phyloP scores from a whole-genome alignment of 2,888 invertebrate species.

The Ramazzottius varieornatus region DNA sequence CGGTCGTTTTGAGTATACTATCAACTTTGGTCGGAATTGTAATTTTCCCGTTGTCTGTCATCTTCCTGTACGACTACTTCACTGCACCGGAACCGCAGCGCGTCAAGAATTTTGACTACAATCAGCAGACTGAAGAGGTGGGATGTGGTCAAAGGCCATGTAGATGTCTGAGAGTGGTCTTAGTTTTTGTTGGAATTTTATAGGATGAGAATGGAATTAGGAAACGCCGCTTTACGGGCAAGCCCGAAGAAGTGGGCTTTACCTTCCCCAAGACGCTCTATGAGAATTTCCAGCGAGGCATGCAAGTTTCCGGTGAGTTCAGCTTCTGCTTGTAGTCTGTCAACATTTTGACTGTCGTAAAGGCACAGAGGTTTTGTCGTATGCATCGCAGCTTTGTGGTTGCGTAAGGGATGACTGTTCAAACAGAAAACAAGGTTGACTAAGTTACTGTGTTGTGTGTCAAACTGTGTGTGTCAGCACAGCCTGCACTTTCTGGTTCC shows the following conservation, averaged over 20 bases:
- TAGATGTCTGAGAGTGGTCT: too few species aligned
- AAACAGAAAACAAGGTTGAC: too few species aligned
- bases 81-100: neutral
- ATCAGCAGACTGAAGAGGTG: neutral
- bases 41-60: neutral
- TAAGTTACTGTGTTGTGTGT: too few species aligned
- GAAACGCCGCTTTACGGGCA: neutral
- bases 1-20: neutral
- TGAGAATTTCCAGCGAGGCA: conserved; percentile 66
- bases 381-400: too few species aligned
- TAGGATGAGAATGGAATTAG: neutral
- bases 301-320: conserved; percentile 59
- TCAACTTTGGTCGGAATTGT: neutral
- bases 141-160: too few species aligned
- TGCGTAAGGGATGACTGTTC: too few species aligned
- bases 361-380: too few species aligned
- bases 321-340: too few species aligned
- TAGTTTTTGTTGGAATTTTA: too few species aligned
- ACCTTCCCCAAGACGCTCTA: conserved; percentile 46
- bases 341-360: too few species aligned
- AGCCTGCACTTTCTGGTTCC: too few species aligned
- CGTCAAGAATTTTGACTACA: neutral
- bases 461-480: too few species aligned
- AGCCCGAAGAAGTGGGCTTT: neutral
- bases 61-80: neutral